Evolutionary conservation across 2,888 invertebrate species (phyloP), one percentile per base, ranked within the genome.

Genomic region (Heteromurus nitidus): DNA sequence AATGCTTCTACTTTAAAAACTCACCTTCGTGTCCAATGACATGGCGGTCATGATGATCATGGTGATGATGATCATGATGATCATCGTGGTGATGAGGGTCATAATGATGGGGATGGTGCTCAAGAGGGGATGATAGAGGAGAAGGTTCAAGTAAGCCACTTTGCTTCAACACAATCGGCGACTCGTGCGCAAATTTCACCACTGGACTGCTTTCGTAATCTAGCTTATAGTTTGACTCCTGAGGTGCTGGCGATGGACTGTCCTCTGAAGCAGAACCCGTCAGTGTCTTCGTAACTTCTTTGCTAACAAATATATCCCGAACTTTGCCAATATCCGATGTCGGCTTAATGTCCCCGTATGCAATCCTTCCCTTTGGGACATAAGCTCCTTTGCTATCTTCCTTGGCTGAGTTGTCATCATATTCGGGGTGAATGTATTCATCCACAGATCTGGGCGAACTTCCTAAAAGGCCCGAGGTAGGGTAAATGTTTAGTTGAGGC

Each of bases 21-120:
- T 28, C 65, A 75, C 75, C 75, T 67, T 55, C 30, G 22, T 75
- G 75, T 47, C 75, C 75, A 58, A 20, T 18, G 3, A 74, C n/a
- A n/a, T n/a, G n/a, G n/a, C n/a, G 28, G 11, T 65, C 62, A 24
- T 62, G 62, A 11, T 30, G 31, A 31, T 30, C 62, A 62, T 31
- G 53, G 53, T 72, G 60, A 36, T 30, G 28, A 62, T 62, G 22
- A n/a, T 65, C 42, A 42, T 44, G 36, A 65, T 36, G 44, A 16
- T 44, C 65, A 24, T 36, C 20, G 18, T 42, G 65, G 18, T 7
- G 13, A 62, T 62, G 62, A 55, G 3, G 55, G 3, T 5, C n/a
- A 5, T 22, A 22, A 9, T n/a, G 70, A 20, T 55, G 70, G 13
- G 70, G 50, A 20, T n/a, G n/a, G n/a, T n/a, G n/a, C n/a, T n/a